phyloP scores from a whole-genome alignment of 2,797 vertebrate genomes.

The Chaetophractus vellerosus region DNA sequence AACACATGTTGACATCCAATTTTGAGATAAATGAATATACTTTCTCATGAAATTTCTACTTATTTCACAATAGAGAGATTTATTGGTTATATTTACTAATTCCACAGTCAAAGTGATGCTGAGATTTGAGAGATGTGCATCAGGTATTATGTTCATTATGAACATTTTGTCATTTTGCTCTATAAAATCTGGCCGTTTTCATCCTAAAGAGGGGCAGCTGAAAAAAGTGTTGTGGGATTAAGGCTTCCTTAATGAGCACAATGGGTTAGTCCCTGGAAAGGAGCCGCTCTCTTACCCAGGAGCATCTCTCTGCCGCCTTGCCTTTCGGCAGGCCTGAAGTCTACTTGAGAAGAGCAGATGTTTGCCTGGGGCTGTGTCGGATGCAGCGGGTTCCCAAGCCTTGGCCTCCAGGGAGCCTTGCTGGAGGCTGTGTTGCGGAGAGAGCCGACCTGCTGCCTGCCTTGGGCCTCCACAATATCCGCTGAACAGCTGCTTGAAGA shows the following conservation, averaged over 20 bases:
- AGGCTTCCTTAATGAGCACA: not conserved
- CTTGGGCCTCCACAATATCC: not conserved
- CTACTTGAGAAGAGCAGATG: not conserved
- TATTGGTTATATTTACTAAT: not conserved
- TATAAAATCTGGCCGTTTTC: not conserved
- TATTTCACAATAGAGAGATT: conserved; percentile 25
- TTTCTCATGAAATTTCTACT: not conserved
- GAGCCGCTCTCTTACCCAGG: not conserved
- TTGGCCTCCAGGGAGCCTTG: not conserved
- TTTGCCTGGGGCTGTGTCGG: not conserved
- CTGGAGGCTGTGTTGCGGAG: not conserved
- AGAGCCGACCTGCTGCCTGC: not conserved
- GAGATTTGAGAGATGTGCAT: not conserved
- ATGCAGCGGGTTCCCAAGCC: not conserved
- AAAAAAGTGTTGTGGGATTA: not conserved
- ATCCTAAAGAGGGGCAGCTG: not conserved
- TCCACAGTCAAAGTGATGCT: not conserved
- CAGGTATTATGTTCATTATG: not conserved
- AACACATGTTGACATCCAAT: not conserved
- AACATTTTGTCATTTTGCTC: not conserved
- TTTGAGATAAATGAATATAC: not conserved
- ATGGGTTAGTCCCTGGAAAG: not conserved
- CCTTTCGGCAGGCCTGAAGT: not conserved
- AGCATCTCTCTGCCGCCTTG: not conserved
- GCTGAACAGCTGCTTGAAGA: not conserved